Evolutionary conservation across 1,140 invertebrate genomes (phyloP), one percentile per base, ranked within the genome.

Genomic region (Brachystomella parvula): DNA sequence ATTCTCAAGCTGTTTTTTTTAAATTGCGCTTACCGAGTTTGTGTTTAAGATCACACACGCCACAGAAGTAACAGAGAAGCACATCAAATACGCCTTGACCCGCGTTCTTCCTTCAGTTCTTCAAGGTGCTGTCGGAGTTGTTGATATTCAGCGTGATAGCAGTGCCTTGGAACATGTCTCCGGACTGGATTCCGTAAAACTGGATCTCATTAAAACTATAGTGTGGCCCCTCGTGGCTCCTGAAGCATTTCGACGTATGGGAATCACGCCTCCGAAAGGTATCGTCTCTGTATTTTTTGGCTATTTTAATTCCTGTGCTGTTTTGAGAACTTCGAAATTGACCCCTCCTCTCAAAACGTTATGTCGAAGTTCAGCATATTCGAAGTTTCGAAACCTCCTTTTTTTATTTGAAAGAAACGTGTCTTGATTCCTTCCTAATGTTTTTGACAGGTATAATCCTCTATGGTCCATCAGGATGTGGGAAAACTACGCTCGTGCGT

Each of bases 391-490:
- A n/a, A n/a, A n/a, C n/a, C n/a, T n/a, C n/a, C n/a, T n/a, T n/a
- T n/a, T n/a, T n/a, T n/a, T n/a, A n/a, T n/a, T n/a, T n/a, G n/a
- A n/a, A n/a, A n/a, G n/a, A n/a, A n/a, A n/a, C n/a, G n/a, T n/a
- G n/a, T n/a, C n/a, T n/a, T n/a, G n/a, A n/a, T n/a, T n/a, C n/a
- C n/a, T n/a, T 15, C 21, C n/a, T 32, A 21, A 19, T 56, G 12
- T 63, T n/a, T 28, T 64, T 81, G 2, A 77, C 80, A 79, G 83
- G 87, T 28, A 77, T 89, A 32, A 76, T 89, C 21, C 80, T 89
- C 32, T 88, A 88, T 78, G 88, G 88, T 1, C 87, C 88, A 24
- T 87, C 88, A 1, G 87, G 87, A 1, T 89, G 87, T 76, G 86
- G 84, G 2, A 89, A 89, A 79, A 89, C 87, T 6, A 83, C 83